Evolutionary conservation across 2,113 vertebrate species (phyloP), one percentile per base, ranked within the genome.

Genomic region (Oreochromis niloticus): DNA sequence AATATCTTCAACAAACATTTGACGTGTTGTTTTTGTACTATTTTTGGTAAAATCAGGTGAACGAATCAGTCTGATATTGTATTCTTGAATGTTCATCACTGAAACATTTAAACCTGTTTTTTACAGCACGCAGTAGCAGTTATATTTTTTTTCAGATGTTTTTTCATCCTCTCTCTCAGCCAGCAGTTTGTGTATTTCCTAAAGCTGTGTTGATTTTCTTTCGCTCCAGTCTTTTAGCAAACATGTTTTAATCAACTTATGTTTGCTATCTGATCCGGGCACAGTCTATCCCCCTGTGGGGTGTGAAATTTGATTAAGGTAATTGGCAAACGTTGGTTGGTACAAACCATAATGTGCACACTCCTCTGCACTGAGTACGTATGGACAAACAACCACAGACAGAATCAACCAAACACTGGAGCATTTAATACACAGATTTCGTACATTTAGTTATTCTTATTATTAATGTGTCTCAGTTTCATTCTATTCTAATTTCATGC

Each of bases 221-320:
- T 73, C 9, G 1, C 56, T 81, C 14, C 59, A 79, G 75, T 91
- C 86, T 89, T 93, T 92, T 41, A 86, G 87, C 91, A 92, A 91
- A 91, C 89, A 89, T 86, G 86, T 87, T 95, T 94, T 94, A 95
- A 94, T 94, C 89, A 90, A 84, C 78, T 93, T 95, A 90, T 91
- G 93, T 95, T 94, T 93, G 87, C 91, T 93, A 95, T 92, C 92
- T 94, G 94, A 95, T 96, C 93, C 59, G 66, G 78, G 80, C 87
- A 17, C 87, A 88, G 81, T 83, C 36, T 75, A 91, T 88, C 89
- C 88, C 88, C 87, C 87, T 57, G 91, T 85, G 91, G 27, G 82
- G 80, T 87, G 93, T 94, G 92, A 93, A 95, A 94, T 91, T 92
- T 93, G 91, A 94, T 96, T 93, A 91, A 93, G 88, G 87, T 95